Percentiles rank a stretch among this genome's conserved stretches.
phyloP scores from a whole-genome alignment of 2,113 vertebrate species.

The Dromiciops gliroides region DNA sequence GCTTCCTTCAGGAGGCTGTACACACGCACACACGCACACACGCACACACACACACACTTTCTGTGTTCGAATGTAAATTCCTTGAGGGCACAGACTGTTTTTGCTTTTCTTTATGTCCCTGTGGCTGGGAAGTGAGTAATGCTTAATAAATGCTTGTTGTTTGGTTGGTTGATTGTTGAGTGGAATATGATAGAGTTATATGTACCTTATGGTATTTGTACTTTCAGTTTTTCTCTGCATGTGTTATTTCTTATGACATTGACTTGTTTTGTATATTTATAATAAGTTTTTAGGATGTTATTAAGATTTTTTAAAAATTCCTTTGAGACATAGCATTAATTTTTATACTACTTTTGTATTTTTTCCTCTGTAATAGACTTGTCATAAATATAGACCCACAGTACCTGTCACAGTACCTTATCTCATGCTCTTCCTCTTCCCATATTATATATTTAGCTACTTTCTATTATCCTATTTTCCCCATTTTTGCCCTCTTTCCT shows the following conservation, averaged over 20 bases:
- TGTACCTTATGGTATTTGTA: neutral
- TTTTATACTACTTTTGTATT: neutral
- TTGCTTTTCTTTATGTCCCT: neutral
- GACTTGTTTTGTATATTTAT: neutral
- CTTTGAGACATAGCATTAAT: neutral
- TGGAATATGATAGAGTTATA: neutral
- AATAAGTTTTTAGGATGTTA: neutral
- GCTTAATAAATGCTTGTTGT: neutral
- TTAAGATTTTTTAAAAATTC: neutral
- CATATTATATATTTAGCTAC: neutral
- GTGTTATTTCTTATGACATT: neutral
- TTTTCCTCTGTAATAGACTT: neutral
- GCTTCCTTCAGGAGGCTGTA: neutral
- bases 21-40: too few species aligned
- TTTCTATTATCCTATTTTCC: neutral
- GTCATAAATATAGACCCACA: neutral
- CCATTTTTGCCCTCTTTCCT: neutral
- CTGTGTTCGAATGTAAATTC: too few species aligned
- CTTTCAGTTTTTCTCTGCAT: neutral
- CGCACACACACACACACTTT: too few species aligned
- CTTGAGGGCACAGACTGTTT: neutral
- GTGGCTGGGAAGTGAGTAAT: neutral
- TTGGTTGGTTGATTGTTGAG: neutral
- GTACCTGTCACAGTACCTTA: neutral
- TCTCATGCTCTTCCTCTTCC: neutral